These are phyloP conservation scores for Microctenopoma lineatum DNA, from an alignment of 2,797 vertebrate species.

Conservation along the genomic window DNA sequence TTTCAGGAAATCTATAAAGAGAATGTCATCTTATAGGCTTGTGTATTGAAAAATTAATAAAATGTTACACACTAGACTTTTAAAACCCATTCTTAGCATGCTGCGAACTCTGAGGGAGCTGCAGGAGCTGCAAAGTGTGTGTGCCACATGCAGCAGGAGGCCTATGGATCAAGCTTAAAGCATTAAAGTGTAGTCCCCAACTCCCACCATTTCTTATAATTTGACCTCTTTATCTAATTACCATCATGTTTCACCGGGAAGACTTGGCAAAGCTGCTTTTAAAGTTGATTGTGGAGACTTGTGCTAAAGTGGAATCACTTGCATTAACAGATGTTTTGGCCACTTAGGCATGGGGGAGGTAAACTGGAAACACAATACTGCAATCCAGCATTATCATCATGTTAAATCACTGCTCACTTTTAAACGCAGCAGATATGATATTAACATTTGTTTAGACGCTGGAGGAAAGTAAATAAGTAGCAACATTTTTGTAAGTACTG, in stretches of 20 bases:
- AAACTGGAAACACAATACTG: neutral
- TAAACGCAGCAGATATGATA: neutral
- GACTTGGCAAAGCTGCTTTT: conserved; percentile 2
- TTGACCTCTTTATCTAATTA: conserved; percentile 16
- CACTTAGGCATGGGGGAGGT: neutral
- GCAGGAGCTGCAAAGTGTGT: conserved; percentile 54
- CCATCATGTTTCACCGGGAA: neutral
- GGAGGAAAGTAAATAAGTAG: no score
- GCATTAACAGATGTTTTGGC: neutral
- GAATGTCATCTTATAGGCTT: conserved; percentile 67
- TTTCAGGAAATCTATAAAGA: conserved; percentile 75
- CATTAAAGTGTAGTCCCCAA: conserved; percentile 4
- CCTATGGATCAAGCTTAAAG: conserved; percentile 15
- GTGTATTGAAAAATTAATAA: conserved; percentile 52
- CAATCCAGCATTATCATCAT: no score
- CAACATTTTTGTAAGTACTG: no score
- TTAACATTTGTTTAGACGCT: neutral
- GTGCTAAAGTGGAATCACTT: neutral
- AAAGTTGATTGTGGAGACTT: neutral
- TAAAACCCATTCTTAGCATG: conserved; percentile 9
- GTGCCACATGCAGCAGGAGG: conserved; percentile 35
- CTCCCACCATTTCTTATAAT: conserved; percentile 14
- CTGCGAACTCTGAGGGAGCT: conserved; percentile 19
- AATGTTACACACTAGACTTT: conserved; percentile 48
- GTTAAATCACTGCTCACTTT: no score